A percentile compares a stretch with the other conserved stretches of the same genome.
Conservation (phyloP, 2,113 vertebrate species). For the Carlito syrichta region DNA sequence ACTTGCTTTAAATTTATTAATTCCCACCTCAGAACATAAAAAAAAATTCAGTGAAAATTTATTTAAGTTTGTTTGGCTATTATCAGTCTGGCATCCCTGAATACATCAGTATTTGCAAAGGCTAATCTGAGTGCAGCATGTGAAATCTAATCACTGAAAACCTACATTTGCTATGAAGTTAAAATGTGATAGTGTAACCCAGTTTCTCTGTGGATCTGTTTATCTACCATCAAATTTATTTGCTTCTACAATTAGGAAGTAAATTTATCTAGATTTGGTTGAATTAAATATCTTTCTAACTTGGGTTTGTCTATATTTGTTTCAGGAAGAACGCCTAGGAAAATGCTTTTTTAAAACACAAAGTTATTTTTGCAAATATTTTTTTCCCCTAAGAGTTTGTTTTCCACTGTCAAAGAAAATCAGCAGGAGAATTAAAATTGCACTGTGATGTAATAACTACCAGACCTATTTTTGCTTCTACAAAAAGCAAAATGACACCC, state of each 20-base stretch:
- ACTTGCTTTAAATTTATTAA: not conserved
- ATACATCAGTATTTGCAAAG: not conserved
- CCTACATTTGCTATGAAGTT: not conserved
- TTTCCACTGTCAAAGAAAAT: not conserved
- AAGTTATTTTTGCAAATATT: not conserved
- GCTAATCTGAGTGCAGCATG: not conserved
- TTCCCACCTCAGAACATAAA: not conserved
- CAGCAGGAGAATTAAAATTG: not conserved
- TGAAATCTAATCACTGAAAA: conserved; percentile 19
- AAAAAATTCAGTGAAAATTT: conserved; percentile 2
- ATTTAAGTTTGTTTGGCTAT: not conserved
- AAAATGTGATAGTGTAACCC: not conserved
- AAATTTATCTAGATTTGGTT: not conserved
- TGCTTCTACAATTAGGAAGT: not conserved
- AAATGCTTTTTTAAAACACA: not conserved
- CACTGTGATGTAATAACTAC: not conserved
- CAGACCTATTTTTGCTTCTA: not conserved
- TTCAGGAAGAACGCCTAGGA: not conserved
- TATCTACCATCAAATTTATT: not conserved
- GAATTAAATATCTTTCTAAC: not conserved
- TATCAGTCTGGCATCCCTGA: not conserved
- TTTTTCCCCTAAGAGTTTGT: not conserved
- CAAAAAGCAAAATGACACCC: not conserved
- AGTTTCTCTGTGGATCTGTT: not conserved
- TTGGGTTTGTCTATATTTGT: not conserved